phyloP scores from a whole-genome alignment of 2,113 vertebrate species.

The Carollia perspicillata region DNA sequence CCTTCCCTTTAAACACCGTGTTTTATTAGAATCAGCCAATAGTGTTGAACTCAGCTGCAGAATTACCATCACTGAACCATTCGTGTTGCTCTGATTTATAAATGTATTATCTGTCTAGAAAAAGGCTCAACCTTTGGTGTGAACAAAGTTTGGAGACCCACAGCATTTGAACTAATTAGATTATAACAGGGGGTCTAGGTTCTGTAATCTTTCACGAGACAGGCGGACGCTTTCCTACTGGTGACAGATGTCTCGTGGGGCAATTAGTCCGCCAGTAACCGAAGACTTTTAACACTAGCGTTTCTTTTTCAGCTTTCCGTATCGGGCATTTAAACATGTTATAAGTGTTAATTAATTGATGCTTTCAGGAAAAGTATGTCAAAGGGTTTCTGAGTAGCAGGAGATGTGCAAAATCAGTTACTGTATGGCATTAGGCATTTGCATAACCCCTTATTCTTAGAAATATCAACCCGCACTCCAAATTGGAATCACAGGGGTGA shows the following conservation, averaged over 20 bases:
- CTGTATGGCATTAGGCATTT: not conserved
- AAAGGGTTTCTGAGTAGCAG: not conserved
- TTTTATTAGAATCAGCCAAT: slow-evolving; percentile 56
- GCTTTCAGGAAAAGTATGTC: not conserved
- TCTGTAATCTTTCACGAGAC: slow-evolving; percentile 52
- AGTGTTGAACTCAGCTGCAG: not conserved
- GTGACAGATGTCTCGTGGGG: not conserved
- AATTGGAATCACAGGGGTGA: not conserved
- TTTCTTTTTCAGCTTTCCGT: slow-evolving; percentile 25
- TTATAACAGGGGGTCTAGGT: slow-evolving; percentile 22
- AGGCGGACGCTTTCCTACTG: slow-evolving; percentile 6
- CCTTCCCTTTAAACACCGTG: not conserved
- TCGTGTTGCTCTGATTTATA: slow-evolving; percentile 58
- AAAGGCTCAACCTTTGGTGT: slow-evolving; percentile 45
- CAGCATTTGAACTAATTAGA: slow-evolving; percentile 32
- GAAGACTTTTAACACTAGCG: not conserved
- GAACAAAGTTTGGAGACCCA: not conserved
- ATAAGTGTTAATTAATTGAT: slow-evolving; percentile 46
- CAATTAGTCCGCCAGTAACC: slow-evolving; percentile 6
- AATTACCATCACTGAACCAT: not conserved
- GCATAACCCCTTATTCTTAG: not conserved
- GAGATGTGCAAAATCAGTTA: not conserved
- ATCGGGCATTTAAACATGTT: slow-evolving; percentile 35
- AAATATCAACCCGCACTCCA: not conserved
- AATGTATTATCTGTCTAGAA: slow-evolving; percentile 47